phyloP scores from a whole-genome alignment of 2,888 invertebrate species.

The Dusona sp. region DNA sequence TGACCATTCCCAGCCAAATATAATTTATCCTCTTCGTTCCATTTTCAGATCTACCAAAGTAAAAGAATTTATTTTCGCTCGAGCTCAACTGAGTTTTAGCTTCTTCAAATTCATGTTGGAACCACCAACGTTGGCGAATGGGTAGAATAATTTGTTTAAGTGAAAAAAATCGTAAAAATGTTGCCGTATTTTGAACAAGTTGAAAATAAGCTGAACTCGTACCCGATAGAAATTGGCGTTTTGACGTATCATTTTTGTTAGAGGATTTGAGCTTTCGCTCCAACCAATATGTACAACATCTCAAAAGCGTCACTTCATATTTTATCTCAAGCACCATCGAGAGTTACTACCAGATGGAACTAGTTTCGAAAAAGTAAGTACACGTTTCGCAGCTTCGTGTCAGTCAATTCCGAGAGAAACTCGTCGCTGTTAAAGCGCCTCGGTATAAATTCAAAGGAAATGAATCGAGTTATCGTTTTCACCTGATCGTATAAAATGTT shows the following conservation, averaged over 20 bases:
- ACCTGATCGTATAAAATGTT: constrained; percentile 19
- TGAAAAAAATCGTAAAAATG: constrained; percentile 2
- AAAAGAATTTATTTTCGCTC: background rate
- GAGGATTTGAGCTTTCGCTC: constrained; percentile 9
- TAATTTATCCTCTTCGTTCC: background rate
- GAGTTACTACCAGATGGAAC: constrained; percentile 28
- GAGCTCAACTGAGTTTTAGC: background rate
- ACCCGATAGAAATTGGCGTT: constrained; percentile 20
- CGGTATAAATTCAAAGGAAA: constrained; percentile 23
- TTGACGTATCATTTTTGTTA: constrained; percentile 18
- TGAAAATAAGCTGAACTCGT: background rate
- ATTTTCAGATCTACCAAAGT: background rate
- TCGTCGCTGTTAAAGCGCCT: constrained; percentile 22
- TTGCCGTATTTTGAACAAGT: background rate
- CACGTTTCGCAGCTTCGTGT: constrained; percentile 22
- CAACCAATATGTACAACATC: background rate
- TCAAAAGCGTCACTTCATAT: constrained; percentile 3
- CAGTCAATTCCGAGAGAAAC: constrained; percentile 20
- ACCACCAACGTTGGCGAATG: no score
- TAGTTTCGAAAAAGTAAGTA: constrained; percentile 28
- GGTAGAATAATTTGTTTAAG: background rate
- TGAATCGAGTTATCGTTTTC: background rate
- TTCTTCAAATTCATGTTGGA: background rate
- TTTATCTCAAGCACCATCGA: constrained; percentile 3
- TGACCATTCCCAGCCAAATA: background rate